Conservation (phyloP, 2,888 invertebrate genomes). For the Lordiphosa fenestrarum region DNA sequence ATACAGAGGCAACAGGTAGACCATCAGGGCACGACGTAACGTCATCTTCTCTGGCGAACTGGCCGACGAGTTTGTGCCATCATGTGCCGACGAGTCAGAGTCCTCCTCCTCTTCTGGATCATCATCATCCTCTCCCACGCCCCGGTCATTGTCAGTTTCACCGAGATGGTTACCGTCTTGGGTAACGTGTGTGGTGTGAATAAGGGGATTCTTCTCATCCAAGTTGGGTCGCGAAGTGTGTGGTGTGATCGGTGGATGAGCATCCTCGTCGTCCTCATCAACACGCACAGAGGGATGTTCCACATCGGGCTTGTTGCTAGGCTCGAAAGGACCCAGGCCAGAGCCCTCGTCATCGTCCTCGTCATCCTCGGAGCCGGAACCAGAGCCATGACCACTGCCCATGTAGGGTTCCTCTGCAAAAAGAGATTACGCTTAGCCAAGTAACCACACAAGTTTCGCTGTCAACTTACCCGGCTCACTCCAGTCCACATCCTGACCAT, state of each 20-base stretch:
- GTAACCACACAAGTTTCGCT: not conserved
- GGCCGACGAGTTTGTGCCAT: slow-evolving; percentile 49
- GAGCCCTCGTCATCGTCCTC: slow-evolving; percentile 78
- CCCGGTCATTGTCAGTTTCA: slow-evolving; percentile 44
- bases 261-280: slow-evolving; percentile 67
- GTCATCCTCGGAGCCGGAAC: slow-evolving; percentile 83
- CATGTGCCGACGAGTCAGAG: slow-evolving; percentile 23
- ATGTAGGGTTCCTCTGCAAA: slow-evolving; percentile 82
- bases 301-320: slow-evolving; percentile 76
- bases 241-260: slow-evolving; percentile 62
- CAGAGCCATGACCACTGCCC: slow-evolving; percentile 88
- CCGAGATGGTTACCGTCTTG: slow-evolving; percentile 58
- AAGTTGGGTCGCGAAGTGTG: slow-evolving; percentile 67
- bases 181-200: slow-evolving; percentile 54
- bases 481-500: slow-evolving; percentile 95
- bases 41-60: slow-evolving; percentile 65
- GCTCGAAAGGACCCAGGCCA: slow-evolving; percentile 74
- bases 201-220: slow-evolving; percentile 60
- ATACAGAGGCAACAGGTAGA: slow-evolving; percentile 90
- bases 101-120: slow-evolving; percentile 33
- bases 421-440: not conserved
- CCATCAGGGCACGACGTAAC: slow-evolving; percentile 81
- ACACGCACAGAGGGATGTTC: slow-evolving; percentile 73
- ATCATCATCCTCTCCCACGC: slow-evolving; percentile 38
- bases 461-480: slow-evolving; percentile 82